phyloP scores from a whole-genome alignment of 2,797 vertebrate species.

The Sparidentex hasta region DNA sequence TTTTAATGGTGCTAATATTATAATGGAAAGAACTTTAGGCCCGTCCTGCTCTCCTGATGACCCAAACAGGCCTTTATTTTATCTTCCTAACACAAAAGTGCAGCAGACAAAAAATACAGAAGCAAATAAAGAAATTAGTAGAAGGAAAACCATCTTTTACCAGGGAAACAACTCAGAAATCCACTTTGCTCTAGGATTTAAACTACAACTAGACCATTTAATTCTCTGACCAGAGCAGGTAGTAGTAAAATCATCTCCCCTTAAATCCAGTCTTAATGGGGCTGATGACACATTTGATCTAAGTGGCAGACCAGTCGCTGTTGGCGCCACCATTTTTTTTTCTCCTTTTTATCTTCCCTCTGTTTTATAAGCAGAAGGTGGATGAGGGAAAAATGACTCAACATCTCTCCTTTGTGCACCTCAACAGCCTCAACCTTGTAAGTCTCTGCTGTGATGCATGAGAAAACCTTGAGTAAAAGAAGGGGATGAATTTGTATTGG shows the following conservation, averaged over 20 bases:
- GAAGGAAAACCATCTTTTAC: not conserved
- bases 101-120: not conserved
- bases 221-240: no score
- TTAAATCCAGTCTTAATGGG: not conserved
- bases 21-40: no score
- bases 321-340: not conserved
- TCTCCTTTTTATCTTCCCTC: not conserved
- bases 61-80: not conserved
- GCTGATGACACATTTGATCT: not conserved
- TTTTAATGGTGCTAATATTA: no score
- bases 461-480: constrained; percentile 15
- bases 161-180: not conserved
- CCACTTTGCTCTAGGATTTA: not conserved
- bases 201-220: no score
- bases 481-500: not conserved
- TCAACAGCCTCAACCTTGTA: not conserved
- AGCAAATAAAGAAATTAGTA: not conserved
- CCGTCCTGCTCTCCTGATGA: no score
- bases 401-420: not conserved
- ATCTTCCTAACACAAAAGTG: not conserved
- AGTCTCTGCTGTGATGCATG: constrained; percentile 18
- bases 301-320: not conserved
- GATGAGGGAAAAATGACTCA: constrained; percentile 18
- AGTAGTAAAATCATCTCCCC: not conserved
- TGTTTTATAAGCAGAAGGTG: not conserved